A percentile compares a stretch with the other conserved stretches of the same genome.
These are phyloP conservation scores for Chymomyza fuscimana DNA, from an alignment of 2,888 invertebrate species.

Conservation along the genomic window DNA sequence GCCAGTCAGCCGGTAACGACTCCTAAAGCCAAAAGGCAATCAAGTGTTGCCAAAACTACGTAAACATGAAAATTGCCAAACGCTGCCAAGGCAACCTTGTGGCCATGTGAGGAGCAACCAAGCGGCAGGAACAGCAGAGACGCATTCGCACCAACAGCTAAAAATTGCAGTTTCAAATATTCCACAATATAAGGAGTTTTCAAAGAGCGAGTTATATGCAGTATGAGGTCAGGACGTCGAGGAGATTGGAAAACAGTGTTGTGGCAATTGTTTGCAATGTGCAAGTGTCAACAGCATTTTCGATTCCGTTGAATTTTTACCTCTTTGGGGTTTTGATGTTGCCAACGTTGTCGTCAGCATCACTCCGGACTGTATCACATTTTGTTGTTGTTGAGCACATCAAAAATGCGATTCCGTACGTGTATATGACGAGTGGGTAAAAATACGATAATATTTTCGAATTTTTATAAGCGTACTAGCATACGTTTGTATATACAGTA, in stretches of 20 bases:
- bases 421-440: background rate
- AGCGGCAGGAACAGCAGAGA: background rate
- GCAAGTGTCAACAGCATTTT: slow-evolving; percentile 72
- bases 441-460: no score
- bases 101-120: slow-evolving; percentile 25
- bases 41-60: slow-evolving; percentile 68
- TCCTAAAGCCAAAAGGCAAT: slow-evolving; percentile 63
- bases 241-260: slow-evolving; percentile 31
- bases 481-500: no score
- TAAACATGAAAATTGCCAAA: slow-evolving; percentile 61
- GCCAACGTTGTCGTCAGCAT: slow-evolving; percentile 9
- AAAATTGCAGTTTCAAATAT: slow-evolving; percentile 19
- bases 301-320: slow-evolving; percentile 69
- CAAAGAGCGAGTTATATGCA: background rate
- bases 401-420: background rate
- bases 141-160: background rate
- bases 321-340: slow-evolving; percentile 46
- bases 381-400: slow-evolving; percentile 3
- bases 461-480: no score
- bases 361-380: slow-evolving; percentile 26
- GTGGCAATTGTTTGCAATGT: slow-evolving; percentile 66
- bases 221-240: background rate
- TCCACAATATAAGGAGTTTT: background rate
- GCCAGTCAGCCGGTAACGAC: slow-evolving; percentile 3
- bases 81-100: slow-evolving; percentile 16